Evolutionary conservation across 2,113 vertebrate genomes (phyloP).

Genomic region (Procapra przewalskii): DNA sequence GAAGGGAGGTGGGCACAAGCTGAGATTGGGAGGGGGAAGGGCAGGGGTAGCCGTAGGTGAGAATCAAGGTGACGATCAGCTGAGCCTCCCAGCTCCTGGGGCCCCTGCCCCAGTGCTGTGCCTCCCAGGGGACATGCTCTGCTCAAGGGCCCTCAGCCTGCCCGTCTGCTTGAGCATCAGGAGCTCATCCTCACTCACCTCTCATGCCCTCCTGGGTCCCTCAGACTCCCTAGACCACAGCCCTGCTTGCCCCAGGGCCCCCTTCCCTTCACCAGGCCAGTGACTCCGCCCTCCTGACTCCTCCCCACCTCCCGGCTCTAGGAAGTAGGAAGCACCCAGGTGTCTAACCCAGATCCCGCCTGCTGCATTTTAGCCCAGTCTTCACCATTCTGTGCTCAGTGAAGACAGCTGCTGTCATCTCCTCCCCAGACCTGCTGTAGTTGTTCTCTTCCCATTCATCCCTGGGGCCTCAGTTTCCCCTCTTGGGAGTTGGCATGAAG

Average conservation of each 20-base stretch:
- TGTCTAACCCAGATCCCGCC: not conserved
- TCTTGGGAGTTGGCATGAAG: not conserved
- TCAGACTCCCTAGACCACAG: not conserved
- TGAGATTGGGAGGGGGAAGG: not conserved
- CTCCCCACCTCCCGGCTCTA: not conserved
- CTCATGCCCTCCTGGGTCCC: too few species aligned
- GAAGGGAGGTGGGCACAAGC: not conserved
- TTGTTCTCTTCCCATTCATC: fast-evolving
- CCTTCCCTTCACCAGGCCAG: not conserved
- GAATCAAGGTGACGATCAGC: not conserved
- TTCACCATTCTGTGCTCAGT: not conserved
- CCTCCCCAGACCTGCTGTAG: not conserved
- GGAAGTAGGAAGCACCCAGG: not conserved
- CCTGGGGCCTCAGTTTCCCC: not conserved
- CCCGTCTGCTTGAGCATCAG: fast-evolving
- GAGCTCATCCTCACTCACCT: too few species aligned
- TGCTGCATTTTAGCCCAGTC: not conserved
- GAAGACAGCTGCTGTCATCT: not conserved
- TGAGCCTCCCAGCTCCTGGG: fast-evolving
- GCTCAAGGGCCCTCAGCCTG: not conserved
- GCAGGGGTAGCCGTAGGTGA: fast-evolving
- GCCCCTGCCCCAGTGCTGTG: fast-evolving
- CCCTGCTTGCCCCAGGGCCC: not conserved
- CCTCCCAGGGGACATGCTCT: fast-evolving
- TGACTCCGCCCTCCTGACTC: not conserved